Conservation (phyloP, 2,888 invertebrate species). For the Standfussiana lucernea region DNA sequence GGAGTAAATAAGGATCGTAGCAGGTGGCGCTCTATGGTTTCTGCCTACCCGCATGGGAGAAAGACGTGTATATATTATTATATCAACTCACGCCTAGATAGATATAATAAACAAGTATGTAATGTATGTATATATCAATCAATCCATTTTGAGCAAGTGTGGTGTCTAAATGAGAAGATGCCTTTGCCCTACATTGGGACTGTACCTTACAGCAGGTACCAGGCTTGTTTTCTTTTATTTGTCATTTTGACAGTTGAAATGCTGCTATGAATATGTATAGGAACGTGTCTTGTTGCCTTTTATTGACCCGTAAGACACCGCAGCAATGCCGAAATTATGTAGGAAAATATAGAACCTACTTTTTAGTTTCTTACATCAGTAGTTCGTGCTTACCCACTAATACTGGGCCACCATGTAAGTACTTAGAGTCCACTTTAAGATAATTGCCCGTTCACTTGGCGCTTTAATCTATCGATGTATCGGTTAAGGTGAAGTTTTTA, state of each 20-base stretch:
- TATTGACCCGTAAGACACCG: background rate
- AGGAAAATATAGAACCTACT: background rate
- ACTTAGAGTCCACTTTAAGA: slow-evolving; percentile 72
- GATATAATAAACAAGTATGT: too few relatives aligned
- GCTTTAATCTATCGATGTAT: slow-evolving; percentile 60
- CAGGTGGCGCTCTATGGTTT: too few relatives aligned
- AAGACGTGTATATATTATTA: too few relatives aligned
- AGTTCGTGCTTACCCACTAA: slow-evolving; percentile 1
- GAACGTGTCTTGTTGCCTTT: background rate
- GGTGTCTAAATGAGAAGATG: background rate
- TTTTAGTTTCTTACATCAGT: slow-evolving; percentile 11
- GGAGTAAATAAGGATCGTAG: too few relatives aligned
- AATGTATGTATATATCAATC: too few relatives aligned
- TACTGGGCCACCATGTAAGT: slow-evolving; percentile 62
- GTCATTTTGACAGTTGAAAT: background rate
- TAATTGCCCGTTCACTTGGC: slow-evolving; percentile 76
- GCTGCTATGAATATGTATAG: background rate
- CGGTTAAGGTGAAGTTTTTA: slow-evolving; percentile 48
- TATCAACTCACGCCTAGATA: too few relatives aligned
- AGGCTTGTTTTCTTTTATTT: background rate
- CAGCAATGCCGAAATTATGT: background rate
- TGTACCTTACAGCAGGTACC: too few relatives aligned
- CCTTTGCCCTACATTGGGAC: background rate
- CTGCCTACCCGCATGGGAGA: too few relatives aligned
- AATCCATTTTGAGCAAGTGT: background rate